Percentiles rank a stretch among this genome's conserved stretches.
These are phyloP conservation scores for Tiliqua scincoides DNA, from an alignment of 2,113 vertebrate species.

Conservation along the genomic window DNA sequence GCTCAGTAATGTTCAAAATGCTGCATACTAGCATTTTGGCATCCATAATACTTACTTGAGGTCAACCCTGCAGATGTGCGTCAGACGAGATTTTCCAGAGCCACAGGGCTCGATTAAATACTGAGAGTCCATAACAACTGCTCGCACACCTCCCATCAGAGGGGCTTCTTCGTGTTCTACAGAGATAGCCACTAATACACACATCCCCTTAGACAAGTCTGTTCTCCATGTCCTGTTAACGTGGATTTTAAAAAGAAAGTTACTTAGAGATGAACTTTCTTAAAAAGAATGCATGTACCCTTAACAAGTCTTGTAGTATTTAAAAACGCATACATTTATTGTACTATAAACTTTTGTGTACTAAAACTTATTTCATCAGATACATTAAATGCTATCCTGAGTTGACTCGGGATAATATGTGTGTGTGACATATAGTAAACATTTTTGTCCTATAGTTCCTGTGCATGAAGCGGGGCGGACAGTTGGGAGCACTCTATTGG, in stretches of 20 bases:
- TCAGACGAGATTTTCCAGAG: constrained; percentile 94
- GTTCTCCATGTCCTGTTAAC: constrained; percentile 91
- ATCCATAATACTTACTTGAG: constrained; percentile 85
- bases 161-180: constrained; percentile 90
- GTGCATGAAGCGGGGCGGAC: too few relatives aligned
- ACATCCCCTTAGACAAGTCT: constrained; percentile 91
- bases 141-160: constrained; percentile 85
- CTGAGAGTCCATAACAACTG: constrained; percentile 89
- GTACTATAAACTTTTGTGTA: too few relatives aligned
- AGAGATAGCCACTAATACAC: constrained; percentile 88
- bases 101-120: constrained; percentile 96
- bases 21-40: constrained; percentile 17
- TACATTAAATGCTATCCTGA: too few relatives aligned
- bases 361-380: too few relatives aligned
- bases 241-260: neutral
- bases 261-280: neutral
- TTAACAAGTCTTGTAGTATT: too few relatives aligned
- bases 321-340: too few relatives aligned
- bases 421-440: too few relatives aligned
- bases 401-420: too few relatives aligned
- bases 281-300: neutral
- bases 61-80: constrained; percentile 93
- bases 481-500: too few relatives aligned
- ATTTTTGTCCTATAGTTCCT: too few relatives aligned
- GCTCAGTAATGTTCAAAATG: neutral